phyloP scores from a whole-genome alignment of 2,888 invertebrate genomes.

The Sesia apiformis region DNA sequence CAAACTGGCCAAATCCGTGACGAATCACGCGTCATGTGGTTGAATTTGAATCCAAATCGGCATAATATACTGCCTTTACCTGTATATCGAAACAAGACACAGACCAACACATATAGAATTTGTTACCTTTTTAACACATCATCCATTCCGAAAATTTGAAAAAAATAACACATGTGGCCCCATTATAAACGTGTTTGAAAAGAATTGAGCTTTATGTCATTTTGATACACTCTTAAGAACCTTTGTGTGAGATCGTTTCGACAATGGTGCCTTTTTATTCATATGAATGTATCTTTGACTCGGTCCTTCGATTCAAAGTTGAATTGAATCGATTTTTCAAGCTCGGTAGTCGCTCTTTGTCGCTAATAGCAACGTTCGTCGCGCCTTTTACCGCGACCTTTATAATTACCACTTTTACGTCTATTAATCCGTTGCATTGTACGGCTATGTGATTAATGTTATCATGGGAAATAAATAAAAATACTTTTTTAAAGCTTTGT shows the following conservation, averaged over 20 bases:
- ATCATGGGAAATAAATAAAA: not conserved
- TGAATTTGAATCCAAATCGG: constrained; percentile 38
- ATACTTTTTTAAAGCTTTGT: too few species aligned
- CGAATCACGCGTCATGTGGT: constrained; percentile 28
- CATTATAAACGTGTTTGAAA: constrained; percentile 56
- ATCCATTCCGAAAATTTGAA: constrained; percentile 53
- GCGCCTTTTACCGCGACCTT: constrained; percentile 36
- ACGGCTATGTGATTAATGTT: constrained; percentile 16
- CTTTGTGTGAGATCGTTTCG: constrained; percentile 54
- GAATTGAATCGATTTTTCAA: constrained; percentile 72
- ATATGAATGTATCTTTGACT: constrained; percentile 43
- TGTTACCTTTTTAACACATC: constrained; percentile 72
- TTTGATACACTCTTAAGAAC: constrained; percentile 68
- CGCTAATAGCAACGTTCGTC: constrained; percentile 45
- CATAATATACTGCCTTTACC: constrained; percentile 44
- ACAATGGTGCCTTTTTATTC: constrained; percentile 51
- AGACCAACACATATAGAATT: constrained; percentile 28
- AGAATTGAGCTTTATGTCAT: constrained; percentile 68
- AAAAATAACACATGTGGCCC: constrained; percentile 56
- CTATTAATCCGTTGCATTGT: constrained; percentile 23
- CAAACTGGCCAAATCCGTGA: constrained; percentile 27
- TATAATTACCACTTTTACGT: constrained; percentile 43
- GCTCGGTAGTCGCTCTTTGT: constrained; percentile 67
- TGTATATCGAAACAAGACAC: constrained; percentile 36
- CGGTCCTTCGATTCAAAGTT: constrained; percentile 46